Evolutionary conservation across 1,140 invertebrate genomes (phyloP), one percentile per base, ranked within the genome.

Genomic region (Cotesia glomerata): DNA sequence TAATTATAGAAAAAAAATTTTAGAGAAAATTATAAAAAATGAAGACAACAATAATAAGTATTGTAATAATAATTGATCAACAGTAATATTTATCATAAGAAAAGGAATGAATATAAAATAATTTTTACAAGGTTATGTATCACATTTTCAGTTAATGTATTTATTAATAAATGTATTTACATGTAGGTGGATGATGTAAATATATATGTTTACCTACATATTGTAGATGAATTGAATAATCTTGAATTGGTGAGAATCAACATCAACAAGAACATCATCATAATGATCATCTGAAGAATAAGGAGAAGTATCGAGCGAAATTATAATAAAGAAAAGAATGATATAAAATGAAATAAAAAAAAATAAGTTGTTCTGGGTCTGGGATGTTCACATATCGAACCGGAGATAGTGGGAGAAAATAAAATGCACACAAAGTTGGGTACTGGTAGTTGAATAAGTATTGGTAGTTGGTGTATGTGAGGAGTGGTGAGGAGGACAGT

Each of bases 101-200:
- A 26, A 26, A 26, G 26, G 26, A 18, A 56, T 18, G 52, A 14
- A 7, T 56, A 3, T 7, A 16, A 7, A 5, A 56, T 56, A 18
- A 56, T 2, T 14, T 7, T 14, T 18, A 56, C 52, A 18, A 16
- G 52, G 13, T 16, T 14, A 18, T 13, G 35, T 7, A 62, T 26
- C 2, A 32, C 59, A 64, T 26, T 36, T 45, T 64, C 39, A 18
- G 2, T 14, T 64, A 8, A 45, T 0, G 11, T 45, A 45, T 11
- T 9, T 45, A 45, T 45, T 9, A 9, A 45, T 45, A 45, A 2
- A 61, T 61, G 32, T 49, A 9, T 16, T 13, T 36, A 14, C 49
- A 69, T 14, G 67, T 59, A 54, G 54, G 67, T 69, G 67, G 67
- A 9, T 32, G n/a, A 16, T 66, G 49, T 66, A n/a, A 34, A 68